Evolutionary conservation across 2,113 vertebrate species (phyloP), one percentile per base, ranked within the genome.

Genomic region (Heteronetta atricapilla): DNA sequence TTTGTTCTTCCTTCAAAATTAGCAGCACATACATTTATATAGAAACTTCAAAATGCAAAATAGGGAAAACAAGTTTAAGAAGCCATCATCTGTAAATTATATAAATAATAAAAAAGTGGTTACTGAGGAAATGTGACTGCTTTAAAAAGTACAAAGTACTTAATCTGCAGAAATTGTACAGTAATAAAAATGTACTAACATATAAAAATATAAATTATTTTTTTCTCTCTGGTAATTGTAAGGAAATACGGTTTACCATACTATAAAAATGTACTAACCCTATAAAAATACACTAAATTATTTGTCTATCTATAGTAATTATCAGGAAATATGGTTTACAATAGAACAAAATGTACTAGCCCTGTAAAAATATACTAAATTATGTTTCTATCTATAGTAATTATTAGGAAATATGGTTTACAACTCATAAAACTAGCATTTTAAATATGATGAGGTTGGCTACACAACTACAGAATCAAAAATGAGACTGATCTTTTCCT

Each of bases 1-100:
- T 98, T 98, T 98, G 96, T 97, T 96, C 96, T 97, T 96, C 91
- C 96, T 98, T 98, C 95, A 97, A 97, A 98, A 97, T 97, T 96
- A 97, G 91, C 87, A 95, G 84, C 88, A 96, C 93, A 96, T 95
- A 96, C 92, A 96, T 97, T 96, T 94, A 96, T 96, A 95, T 94
- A 96, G 84, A 97, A 97, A 97, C 86, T 96, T 93, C 75, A 1
- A 94, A 95, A 96, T 96, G 95, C 92, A 92, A 97, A 97, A 95
- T 53, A 96, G 78, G 81, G 81, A 86, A 96, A 98, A 97, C 93
- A 97, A 97, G 95, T 97, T 95, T 89, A 97, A 97, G 93, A 94
- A 97, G 78, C 67, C 75, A 97, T 97, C 87, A 96, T 94, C 91
- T 90, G 74, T 95, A 96, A 97, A 91, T 89, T 97, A 97, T 94